Percentiles rank a stretch among this genome's conserved stretches.
Evolutionary conservation across 2,113 vertebrate genomes (phyloP).

Genomic region (Takifugu flavidus): DNA sequence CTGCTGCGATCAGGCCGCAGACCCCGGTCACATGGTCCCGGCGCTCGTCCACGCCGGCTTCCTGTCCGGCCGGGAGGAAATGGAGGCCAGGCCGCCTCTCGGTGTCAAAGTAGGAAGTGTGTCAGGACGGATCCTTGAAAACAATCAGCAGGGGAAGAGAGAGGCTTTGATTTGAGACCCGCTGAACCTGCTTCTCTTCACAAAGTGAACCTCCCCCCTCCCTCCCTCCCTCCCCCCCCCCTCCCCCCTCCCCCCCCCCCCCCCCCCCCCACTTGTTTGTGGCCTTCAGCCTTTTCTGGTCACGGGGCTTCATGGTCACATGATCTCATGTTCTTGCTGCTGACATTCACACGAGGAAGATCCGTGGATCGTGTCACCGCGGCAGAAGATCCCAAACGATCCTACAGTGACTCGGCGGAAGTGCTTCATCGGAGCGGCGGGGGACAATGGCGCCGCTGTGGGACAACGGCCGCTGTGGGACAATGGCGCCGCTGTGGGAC

Average conservation of each 20-base stretch:
- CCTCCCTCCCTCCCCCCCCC: too few species aligned
- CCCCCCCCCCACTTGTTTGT: too few species aligned
- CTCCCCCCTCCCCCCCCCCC: too few species aligned
- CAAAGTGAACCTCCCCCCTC: too few species aligned
- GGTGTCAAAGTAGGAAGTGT: conserved; percentile 61
- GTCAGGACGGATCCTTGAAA: conserved; percentile 35
- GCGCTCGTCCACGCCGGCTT: conserved; percentile 9
- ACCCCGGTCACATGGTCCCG: conserved; percentile 27
- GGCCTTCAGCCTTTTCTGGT: not conserved
- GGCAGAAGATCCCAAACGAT: too few species aligned
- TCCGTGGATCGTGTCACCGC: too few species aligned
- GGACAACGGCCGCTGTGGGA: too few species aligned
- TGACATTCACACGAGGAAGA: conserved; percentile 9
- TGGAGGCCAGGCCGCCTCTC: conserved; percentile 34
- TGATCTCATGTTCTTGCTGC: not conserved
- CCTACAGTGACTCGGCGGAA: too few species aligned
- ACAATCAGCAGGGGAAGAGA: conserved; percentile 68
- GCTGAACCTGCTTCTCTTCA: conserved; percentile 9
- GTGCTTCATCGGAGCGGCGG: too few species aligned
- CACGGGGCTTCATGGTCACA: not conserved
- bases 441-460: too few species aligned
- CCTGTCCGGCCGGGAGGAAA: conserved; percentile 21
- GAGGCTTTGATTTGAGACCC: conserved; percentile 21
- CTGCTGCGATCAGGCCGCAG: conserved; percentile 41
- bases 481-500: too few species aligned